phyloP scores from a whole-genome alignment of 2,113 vertebrate species.

The Ia io region DNA sequence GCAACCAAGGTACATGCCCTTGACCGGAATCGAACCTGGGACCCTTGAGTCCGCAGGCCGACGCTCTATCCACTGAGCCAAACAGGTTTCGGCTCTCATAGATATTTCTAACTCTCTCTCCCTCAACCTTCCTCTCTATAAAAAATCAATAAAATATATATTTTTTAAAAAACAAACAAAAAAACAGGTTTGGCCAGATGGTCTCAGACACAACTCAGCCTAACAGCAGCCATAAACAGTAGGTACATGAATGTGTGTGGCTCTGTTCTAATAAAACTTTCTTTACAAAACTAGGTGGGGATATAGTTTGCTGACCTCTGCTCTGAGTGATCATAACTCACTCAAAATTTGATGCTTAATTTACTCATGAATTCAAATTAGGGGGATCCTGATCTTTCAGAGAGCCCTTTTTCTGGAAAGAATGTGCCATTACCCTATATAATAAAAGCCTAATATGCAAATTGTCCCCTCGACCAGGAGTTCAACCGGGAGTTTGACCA shows the following conservation, averaged over 20 bases:
- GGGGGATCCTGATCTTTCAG: neutral
- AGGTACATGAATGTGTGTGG: neutral
- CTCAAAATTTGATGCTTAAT: neutral
- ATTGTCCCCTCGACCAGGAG: too few relatives aligned
- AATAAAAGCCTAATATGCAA: too few relatives aligned
- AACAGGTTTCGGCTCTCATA: too few relatives aligned
- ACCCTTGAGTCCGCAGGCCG: too few relatives aligned
- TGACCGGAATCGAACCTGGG: too few relatives aligned
- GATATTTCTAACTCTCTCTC: too few relatives aligned
- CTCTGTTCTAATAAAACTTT: neutral
- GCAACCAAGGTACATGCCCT: too few relatives aligned
- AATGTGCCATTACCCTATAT: neutral
- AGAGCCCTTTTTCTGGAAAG: neutral
- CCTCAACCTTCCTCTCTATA: too few relatives aligned
- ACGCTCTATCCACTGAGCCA: too few relatives aligned
- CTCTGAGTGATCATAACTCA: neutral
- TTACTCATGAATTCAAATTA: neutral
- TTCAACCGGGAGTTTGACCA: too few relatives aligned
- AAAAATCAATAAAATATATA: too few relatives aligned
- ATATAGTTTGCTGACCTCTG: neutral
- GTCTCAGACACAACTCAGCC: neutral
- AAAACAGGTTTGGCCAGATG: neutral
- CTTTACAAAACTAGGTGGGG: neutral
- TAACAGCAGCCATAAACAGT: neutral
- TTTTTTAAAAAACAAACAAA: too few relatives aligned